Evolutionary conservation across 2,797 vertebrate genomes (phyloP).

Genomic region (Diglossa cyanea): DNA sequence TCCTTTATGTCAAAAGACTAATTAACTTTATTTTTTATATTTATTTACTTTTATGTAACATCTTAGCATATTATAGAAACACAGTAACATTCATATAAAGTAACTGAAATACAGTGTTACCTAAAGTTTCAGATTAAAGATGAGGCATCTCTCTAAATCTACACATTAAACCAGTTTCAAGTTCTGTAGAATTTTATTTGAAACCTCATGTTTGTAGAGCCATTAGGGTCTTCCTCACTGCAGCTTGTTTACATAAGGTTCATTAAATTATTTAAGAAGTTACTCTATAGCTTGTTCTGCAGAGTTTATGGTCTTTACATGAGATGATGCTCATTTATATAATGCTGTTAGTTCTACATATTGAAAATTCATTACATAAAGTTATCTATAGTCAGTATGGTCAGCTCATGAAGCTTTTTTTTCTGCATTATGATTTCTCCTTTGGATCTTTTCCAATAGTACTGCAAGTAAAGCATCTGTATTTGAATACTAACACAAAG

Average conservation of each 20-base stretch:
- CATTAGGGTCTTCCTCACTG: neutral
- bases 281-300: neutral
- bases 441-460: neutral
- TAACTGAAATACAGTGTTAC: neutral
- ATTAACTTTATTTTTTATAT: slow-evolving; percentile 17
- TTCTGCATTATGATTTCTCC: neutral
- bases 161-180: neutral
- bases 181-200: neutral
- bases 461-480: neutral
- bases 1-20: neutral
- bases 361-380: neutral
- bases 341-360: neutral
- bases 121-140: neutral
- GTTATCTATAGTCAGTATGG: neutral
- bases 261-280: slow-evolving; percentile 10
- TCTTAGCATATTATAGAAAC: neutral
- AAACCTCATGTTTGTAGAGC: neutral
- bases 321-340: neutral
- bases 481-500: neutral
- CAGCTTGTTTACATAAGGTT: neutral
- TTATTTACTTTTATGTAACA: neutral
- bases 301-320: neutral
- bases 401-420: neutral
- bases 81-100: neutral
- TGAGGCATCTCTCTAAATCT: neutral